These are phyloP conservation scores for Lasioglossum malachurum DNA, from an alignment of 2,888 invertebrate species.

Conservation along the genomic window DNA sequence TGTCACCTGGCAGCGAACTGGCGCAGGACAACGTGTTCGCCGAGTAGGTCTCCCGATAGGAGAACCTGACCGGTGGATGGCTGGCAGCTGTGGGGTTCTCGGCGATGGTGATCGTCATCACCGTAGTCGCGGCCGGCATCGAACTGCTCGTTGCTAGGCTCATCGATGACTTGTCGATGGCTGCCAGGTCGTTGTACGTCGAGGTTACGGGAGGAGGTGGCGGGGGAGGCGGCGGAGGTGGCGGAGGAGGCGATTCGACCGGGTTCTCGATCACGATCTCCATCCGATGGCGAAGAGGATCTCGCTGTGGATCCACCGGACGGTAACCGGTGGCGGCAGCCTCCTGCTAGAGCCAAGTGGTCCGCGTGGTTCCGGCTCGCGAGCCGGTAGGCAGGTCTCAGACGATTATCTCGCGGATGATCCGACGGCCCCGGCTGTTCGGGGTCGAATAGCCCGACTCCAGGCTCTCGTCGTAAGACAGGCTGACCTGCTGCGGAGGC, in stretches of 20 bases:
- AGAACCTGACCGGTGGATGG: constrained; percentile 31
- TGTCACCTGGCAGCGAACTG: constrained; percentile 23
- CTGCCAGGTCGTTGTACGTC: not conserved
- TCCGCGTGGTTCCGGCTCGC: constrained; percentile 83
- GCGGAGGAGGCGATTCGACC: constrained; percentile 62
- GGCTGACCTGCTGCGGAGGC: constrained; percentile 94
- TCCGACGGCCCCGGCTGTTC: constrained; percentile 95
- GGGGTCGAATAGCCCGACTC: constrained; percentile 98
- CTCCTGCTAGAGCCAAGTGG: constrained; percentile 85
- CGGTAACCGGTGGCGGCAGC: constrained; percentile 74
- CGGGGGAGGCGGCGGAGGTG: constrained; percentile 41
- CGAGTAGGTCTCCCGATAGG: constrained; percentile 43
- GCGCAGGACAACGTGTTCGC: constrained; percentile 25
- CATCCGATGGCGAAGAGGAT: constrained; percentile 77
- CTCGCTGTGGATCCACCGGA: constrained; percentile 52
- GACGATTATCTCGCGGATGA: constrained; percentile 97
- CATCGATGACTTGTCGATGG: not conserved
- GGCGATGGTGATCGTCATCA: constrained; percentile 60
- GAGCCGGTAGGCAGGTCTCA: constrained; percentile 86
- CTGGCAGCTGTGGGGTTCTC: constrained; percentile 50
- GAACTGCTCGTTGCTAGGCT: not conserved
- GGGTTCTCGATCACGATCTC: constrained; percentile 83
- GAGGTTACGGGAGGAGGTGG: constrained; percentile 9
- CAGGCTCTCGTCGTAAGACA: constrained; percentile 96
- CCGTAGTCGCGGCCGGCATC: constrained; percentile 39